Conservation (phyloP, 2,113 vertebrate genomes). For the Callipepla californica region DNA sequence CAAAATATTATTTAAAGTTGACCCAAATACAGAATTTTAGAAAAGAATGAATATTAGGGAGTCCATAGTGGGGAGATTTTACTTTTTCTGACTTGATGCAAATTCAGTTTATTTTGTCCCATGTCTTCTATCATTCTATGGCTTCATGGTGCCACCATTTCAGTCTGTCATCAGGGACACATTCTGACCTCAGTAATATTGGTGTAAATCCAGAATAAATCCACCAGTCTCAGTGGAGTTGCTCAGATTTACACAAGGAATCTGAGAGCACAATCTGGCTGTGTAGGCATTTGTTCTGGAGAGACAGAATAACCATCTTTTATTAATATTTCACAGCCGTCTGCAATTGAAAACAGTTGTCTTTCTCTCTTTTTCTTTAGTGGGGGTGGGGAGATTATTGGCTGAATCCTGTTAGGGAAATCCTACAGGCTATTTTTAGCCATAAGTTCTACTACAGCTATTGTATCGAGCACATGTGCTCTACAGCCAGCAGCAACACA, state of each 20-base stretch:
- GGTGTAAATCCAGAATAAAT: conserved; percentile 67
- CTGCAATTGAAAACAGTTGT: conserved; percentile 77
- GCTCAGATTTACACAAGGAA: conserved; percentile 63
- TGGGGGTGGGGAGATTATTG: conserved; percentile 39
- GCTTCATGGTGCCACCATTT: conserved; percentile 25
- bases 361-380: background rate
- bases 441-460: conserved; percentile 43
- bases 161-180: conserved; percentile 26
- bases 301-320: conserved; percentile 68
- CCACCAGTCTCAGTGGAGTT: conserved; percentile 55
- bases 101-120: conserved; percentile 25
- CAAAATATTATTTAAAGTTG: background rate
- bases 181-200: conserved; percentile 46
- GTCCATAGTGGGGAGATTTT: background rate
- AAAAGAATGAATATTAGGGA: background rate
- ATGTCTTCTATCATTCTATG: background rate
- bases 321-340: conserved; percentile 73
- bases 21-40: background rate
- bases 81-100: background rate
- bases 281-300: conserved; percentile 53
- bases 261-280: conserved; percentile 60
- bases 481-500: conserved; percentile 55
- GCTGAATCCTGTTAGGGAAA: conserved; percentile 70
- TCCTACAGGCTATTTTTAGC: conserved; percentile 75
- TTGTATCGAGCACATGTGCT: conserved; percentile 57